Evolutionary conservation across 2,888 invertebrate genomes (phyloP).

Genomic region (Thysanoteuthis rhombus): DNA sequence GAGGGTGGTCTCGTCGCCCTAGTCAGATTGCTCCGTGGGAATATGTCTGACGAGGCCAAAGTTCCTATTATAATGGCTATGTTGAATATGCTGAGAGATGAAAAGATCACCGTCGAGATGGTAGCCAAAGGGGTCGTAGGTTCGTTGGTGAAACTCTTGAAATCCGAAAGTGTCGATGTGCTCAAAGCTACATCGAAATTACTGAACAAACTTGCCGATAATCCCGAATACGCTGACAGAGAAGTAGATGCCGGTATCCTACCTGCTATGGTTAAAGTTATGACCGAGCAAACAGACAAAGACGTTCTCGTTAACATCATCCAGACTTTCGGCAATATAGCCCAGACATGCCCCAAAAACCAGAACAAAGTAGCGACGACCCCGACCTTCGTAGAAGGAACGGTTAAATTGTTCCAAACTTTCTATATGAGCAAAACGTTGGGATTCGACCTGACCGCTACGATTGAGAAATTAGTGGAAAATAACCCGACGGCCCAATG

Average conservation of each 20-base stretch:
- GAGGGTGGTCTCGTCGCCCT: conserved; percentile 58
- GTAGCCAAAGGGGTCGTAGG: conserved; percentile 55
- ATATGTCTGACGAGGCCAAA: conserved; percentile 55
- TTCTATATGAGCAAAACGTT: conserved; percentile 50
- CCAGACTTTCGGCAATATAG: conserved; percentile 58
- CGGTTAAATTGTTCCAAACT: conserved; percentile 55
- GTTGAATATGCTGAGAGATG: conserved; percentile 54
- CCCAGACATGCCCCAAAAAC: conserved; percentile 48
- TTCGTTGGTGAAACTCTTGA: conserved; percentile 56
- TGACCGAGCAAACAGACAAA: conserved; percentile 52
- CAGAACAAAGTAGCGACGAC: conserved; percentile 52
- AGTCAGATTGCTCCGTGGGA: conserved; percentile 59
- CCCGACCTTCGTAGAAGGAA: conserved; percentile 66
- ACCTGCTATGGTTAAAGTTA: conserved; percentile 56
- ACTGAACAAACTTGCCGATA: conserved; percentile 53
- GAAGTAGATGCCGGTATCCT: conserved; percentile 58
- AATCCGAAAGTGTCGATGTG: conserved; percentile 48
- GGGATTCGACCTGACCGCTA: conserved; percentile 55
- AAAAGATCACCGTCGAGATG: conserved; percentile 59
- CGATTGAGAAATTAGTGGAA: conserved; percentile 52
- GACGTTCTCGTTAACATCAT: conserved; percentile 58
- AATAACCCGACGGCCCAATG: conserved; percentile 57
- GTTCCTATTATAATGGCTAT: conserved; percentile 57
- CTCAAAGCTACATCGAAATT: conserved; percentile 58
- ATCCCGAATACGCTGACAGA: conserved; percentile 54